phyloP scores from a whole-genome alignment of 2,888 invertebrate genomes.

The Tipula unca region DNA sequence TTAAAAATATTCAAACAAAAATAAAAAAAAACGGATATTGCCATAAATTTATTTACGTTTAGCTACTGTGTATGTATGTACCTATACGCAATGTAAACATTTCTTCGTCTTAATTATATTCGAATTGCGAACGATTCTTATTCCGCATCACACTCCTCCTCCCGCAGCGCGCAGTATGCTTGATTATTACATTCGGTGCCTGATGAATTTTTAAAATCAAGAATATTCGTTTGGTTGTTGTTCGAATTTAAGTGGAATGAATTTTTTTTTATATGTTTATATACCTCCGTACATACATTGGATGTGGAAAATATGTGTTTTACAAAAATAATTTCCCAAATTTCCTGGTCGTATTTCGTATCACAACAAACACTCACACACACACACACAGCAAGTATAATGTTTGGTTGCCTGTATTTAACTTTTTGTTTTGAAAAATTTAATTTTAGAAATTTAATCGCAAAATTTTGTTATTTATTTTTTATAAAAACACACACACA shows the following conservation, averaged over 20 bases:
- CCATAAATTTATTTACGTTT: neutral
- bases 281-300: neutral
- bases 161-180: neutral
- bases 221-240: neutral
- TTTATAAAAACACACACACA: neutral
- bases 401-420: neutral
- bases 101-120: neutral
- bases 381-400: neutral
- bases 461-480: neutral
- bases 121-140: neutral
- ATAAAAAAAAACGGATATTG: neutral
- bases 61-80: neutral
- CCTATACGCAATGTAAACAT: neutral
- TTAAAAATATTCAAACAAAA: neutral
- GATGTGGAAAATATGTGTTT: neutral
- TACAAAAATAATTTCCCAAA: neutral
- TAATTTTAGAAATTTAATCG: neutral
- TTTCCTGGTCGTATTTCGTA: neutral
- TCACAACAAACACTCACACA: no score
- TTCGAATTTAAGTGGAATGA: neutral
- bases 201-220: neutral
- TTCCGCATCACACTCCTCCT: neutral
- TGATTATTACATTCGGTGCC: neutral
- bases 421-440: neutral
- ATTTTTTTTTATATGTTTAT: neutral